Percentiles rank a stretch among this genome's conserved stretches.
phyloP scores from a whole-genome alignment of 2,797 vertebrate genomes.

The Sebastiscus tertius region DNA sequence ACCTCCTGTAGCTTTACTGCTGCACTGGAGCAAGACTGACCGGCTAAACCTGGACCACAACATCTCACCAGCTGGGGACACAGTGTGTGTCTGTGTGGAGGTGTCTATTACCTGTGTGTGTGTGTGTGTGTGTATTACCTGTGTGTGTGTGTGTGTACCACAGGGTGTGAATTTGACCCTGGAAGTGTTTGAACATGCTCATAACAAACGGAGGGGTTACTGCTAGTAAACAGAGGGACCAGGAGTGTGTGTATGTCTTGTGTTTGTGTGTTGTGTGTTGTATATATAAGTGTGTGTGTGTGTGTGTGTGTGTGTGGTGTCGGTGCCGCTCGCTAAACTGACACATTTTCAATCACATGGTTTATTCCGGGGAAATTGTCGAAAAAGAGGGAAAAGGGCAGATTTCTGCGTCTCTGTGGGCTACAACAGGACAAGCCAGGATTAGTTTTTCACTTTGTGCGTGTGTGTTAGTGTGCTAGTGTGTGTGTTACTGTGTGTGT shows the following conservation, averaged over 20 bases:
- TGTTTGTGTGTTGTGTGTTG: not conserved
- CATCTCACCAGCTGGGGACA: slow-evolving; percentile 15
- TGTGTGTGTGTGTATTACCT: not conserved
- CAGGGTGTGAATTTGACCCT: slow-evolving; percentile 20
- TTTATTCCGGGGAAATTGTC: slow-evolving; percentile 78
- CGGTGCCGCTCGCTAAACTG: slow-evolving; percentile 50
- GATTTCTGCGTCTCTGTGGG: slow-evolving; percentile 72
- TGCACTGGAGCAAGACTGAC: slow-evolving; percentile 48
- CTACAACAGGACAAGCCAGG: slow-evolving; percentile 72
- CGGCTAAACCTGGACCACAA: slow-evolving; percentile 44
- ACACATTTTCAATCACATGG: slow-evolving; percentile 83
- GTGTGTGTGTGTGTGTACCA: not conserved
- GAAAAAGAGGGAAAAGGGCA: slow-evolving; percentile 68
- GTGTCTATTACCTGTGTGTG: not conserved
- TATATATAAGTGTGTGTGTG: not conserved
- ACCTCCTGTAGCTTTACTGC: slow-evolving; percentile 46
- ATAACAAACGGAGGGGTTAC: slow-evolving; percentile 46
- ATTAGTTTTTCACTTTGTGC: slow-evolving; percentile 77
- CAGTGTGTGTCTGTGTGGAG: not conserved
- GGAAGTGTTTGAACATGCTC: slow-evolving; percentile 56
- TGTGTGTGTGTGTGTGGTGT: slow-evolving; percentile 6
- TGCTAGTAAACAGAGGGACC: slow-evolving; percentile 25
- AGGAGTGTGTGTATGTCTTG: slow-evolving; percentile 5
- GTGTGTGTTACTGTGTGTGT: slow-evolving; percentile 24
- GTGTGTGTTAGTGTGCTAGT: slow-evolving; percentile 20